These are phyloP conservation scores for Microctenopoma stevenorrisi DNA, from an alignment of 2,797 vertebrate species.

Conservation along the genomic window DNA sequence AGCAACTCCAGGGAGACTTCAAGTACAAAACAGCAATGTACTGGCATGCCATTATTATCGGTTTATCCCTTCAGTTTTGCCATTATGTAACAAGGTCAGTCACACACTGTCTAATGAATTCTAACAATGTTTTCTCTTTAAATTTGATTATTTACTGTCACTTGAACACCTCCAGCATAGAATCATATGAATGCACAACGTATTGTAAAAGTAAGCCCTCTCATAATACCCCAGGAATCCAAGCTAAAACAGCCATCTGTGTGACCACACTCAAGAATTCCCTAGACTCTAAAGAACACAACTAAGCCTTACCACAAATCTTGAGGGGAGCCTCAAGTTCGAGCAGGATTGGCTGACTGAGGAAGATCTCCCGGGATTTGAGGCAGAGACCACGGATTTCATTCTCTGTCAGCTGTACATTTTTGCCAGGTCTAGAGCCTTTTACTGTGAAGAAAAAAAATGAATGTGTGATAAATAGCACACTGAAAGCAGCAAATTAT, in stretches of 20 bases:
- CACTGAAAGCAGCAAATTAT: not conserved
- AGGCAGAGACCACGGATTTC: slow-evolving; percentile 88
- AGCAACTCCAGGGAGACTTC: slow-evolving; percentile 32
- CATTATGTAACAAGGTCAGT: slow-evolving; percentile 42
- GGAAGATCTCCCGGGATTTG: slow-evolving; percentile 88
- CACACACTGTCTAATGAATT: not conserved
- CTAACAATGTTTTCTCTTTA: not conserved
- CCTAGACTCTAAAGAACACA: slow-evolving; percentile 47
- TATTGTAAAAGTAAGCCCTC: slow-evolving; percentile 7
- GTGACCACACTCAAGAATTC: slow-evolving; percentile 42
- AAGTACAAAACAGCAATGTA: slow-evolving; percentile 47
- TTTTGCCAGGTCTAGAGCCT: slow-evolving; percentile 87
- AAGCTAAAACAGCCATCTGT: slow-evolving; percentile 27
- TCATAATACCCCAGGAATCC: slow-evolving; percentile 3
- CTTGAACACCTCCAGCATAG: not conserved
- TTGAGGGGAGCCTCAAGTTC: slow-evolving; percentile 88
- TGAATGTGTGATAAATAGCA: not conserved
- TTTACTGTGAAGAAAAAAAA: slow-evolving; percentile 75
- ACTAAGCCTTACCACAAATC: slow-evolving; percentile 84
- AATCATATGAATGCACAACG: not conserved
- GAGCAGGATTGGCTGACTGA: slow-evolving; percentile 87
- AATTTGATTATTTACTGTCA: not conserved
- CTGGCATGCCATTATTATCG: slow-evolving; percentile 14
- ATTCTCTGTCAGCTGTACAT: slow-evolving; percentile 87
- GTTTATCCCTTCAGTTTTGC: slow-evolving; percentile 15